Evolutionary conservation across 2,113 vertebrate species (phyloP).

Genomic region (Scomber japonicus): DNA sequence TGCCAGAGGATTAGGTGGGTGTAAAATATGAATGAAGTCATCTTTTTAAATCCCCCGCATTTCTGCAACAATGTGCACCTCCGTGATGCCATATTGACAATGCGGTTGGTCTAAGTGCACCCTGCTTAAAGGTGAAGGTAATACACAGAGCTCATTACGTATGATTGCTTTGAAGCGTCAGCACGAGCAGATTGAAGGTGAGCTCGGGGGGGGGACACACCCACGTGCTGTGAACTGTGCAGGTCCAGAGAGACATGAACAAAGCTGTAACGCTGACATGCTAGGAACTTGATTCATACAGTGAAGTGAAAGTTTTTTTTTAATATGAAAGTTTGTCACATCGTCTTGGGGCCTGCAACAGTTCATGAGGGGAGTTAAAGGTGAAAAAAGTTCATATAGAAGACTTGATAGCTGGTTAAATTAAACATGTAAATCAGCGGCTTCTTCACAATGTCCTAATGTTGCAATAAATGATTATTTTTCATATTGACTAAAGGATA

Average conservation of each 20-base stretch:
- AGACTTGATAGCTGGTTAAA: too few relatives aligned
- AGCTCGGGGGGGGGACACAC: neutral
- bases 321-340: neutral
- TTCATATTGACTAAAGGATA: too few relatives aligned
- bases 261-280: neutral
- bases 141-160: neutral
- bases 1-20: constrained; percentile 9
- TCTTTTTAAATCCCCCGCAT: constrained; percentile 24
- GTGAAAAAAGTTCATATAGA: too few relatives aligned
- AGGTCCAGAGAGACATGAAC: neutral
- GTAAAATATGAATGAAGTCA: constrained; percentile 19
- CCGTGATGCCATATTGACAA: neutral
- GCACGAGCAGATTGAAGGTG: neutral
- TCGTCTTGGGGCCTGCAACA: neutral
- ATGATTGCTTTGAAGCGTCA: neutral
- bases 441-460: too few relatives aligned
- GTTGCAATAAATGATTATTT: too few relatives aligned
- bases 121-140: constrained; percentile 7
- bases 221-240: constrained; percentile 1
- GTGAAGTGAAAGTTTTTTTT: neutral
- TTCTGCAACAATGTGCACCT: constrained; percentile 4
- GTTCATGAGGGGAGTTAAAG: neutral
- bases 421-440: too few relatives aligned
- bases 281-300: neutral
- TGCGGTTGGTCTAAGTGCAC: neutral